These are phyloP conservation scores for Malacoraja senta DNA, from an alignment of 2,797 vertebrate genomes.

Conservation along the genomic window DNA sequence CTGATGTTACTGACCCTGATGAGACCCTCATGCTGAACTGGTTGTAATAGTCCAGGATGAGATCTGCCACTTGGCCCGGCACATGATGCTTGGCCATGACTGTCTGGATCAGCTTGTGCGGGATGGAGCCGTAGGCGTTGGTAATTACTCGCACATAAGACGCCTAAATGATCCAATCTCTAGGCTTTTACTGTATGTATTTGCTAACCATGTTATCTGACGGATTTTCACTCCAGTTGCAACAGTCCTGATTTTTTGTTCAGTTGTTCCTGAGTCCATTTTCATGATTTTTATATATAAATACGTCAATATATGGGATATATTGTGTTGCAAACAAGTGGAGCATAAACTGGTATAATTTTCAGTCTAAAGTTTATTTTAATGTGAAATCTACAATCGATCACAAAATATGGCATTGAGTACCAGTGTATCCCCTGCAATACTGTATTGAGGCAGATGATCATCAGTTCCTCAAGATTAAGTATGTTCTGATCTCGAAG, in stretches of 20 bases:
- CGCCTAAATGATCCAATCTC: too few species aligned
- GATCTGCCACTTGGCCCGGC: too few species aligned
- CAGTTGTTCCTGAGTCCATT: neutral
- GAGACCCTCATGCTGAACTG: too few species aligned
- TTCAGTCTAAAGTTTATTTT: constrained; percentile 35
- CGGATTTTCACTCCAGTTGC: neutral
- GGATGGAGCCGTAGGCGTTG: too few species aligned
- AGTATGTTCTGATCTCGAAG: constrained; percentile 1
- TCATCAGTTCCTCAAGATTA: constrained; percentile 27
- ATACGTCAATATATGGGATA: too few species aligned
- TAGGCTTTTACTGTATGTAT: neutral
- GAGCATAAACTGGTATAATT: neutral
- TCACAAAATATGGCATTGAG: neutral
- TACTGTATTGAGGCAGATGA: neutral
- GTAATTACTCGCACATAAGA: too few species aligned
- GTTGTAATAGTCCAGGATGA: too few species aligned
- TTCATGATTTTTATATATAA: too few species aligned
- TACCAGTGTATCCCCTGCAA: neutral
- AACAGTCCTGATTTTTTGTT: neutral
- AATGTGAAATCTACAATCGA: constrained; percentile 14
- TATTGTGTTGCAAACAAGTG: constrained; percentile 3
- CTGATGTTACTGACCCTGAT: too few species aligned
- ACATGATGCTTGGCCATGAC: too few species aligned
- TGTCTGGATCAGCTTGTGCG: too few species aligned
- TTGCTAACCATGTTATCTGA: neutral